Percentiles rank a stretch among this genome's conserved stretches.
Conservation (phyloP, 2,797 vertebrate genomes). For the Esox lucius region DNA sequence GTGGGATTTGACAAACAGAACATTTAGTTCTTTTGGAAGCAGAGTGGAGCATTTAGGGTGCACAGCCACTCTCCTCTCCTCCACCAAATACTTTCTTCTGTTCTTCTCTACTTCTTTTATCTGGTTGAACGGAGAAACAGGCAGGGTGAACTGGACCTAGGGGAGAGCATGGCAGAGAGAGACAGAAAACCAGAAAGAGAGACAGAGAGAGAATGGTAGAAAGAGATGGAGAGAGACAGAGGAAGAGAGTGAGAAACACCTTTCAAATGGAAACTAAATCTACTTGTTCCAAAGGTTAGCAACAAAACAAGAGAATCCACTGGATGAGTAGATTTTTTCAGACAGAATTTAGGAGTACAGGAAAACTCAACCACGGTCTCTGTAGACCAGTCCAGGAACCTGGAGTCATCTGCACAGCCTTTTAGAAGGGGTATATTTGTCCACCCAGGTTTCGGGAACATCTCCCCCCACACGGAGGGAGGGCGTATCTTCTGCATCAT, state of each 20-base stretch:
- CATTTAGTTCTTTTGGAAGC: not conserved
- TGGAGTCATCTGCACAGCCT: not conserved
- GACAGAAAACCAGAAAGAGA: not conserved
- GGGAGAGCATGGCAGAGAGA: too few relatives aligned
- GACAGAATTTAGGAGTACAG: too few relatives aligned
- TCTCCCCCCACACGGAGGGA: conserved; percentile 91
- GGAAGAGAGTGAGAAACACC: not conserved
- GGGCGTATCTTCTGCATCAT: conserved; percentile 96
- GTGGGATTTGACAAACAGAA: too few relatives aligned
- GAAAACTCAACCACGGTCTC: too few relatives aligned
- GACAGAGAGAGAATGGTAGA: not conserved
- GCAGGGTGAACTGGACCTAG: too few relatives aligned
- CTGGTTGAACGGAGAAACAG: not conserved
- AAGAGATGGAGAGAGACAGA: not conserved
- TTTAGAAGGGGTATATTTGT: not conserved
- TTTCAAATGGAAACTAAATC: not conserved
- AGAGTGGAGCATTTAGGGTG: not conserved
- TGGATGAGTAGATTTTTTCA: too few relatives aligned
- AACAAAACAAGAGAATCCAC: too few relatives aligned
- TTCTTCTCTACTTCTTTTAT: conserved; percentile 2
- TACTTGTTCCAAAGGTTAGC: too few relatives aligned
- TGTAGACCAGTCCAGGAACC: too few relatives aligned
- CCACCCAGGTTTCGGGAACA: conserved; percentile 90
- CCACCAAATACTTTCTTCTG: not conserved
- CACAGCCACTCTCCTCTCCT: not conserved